Conservation (phyloP, 2,888 invertebrate genomes). For the Cantharis nigra region DNA sequence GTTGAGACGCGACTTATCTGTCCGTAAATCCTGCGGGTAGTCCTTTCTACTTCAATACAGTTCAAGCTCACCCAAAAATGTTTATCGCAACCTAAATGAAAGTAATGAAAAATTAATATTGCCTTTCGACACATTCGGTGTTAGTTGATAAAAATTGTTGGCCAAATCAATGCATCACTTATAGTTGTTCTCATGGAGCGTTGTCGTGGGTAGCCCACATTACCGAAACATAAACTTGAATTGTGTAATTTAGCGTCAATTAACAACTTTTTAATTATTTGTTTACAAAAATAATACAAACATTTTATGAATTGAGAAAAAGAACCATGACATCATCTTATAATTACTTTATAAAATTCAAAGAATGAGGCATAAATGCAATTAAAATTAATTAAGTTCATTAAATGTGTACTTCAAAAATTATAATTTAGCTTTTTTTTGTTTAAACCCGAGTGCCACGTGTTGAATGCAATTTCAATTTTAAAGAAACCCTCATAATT, state of each 20-base stretch:
- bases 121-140: neutral
- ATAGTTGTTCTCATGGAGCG: neutral
- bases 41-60: neutral
- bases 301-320: neutral
- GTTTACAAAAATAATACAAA: neutral
- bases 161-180: neutral
- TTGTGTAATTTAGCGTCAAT: neutral
- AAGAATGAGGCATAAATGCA: neutral
- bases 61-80: neutral
- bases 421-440: neutral
- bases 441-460: neutral
- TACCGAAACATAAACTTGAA: neutral
- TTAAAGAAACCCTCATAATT: neutral
- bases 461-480: neutral
- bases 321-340: neutral
- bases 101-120: neutral
- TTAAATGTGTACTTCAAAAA: neutral
- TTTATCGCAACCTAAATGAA: neutral
- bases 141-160: neutral
- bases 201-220: neutral
- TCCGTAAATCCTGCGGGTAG: neutral
- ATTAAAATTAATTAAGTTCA: neutral
- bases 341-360: neutral
- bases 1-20: neutral
- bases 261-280: neutral